A percentile compares a stretch with the other conserved stretches of the same genome.
phyloP scores from a whole-genome alignment of 2,113 vertebrate genomes.

The Enhydra lutris region DNA sequence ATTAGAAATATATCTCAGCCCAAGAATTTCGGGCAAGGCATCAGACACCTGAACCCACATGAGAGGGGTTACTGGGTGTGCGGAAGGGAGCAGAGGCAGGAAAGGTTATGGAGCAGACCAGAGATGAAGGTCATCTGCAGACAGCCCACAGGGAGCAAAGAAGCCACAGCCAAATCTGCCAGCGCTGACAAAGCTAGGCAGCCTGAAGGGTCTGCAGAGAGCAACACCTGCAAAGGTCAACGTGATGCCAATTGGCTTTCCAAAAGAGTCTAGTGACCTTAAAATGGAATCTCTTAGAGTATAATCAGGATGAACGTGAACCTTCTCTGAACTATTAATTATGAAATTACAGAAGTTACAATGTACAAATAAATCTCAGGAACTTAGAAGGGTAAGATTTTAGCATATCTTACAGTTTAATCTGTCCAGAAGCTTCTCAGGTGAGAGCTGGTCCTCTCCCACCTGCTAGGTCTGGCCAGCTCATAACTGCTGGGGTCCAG shows the following conservation, averaged over 20 bases:
- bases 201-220: background rate
- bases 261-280: background rate
- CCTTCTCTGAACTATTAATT: background rate
- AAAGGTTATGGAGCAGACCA: background rate
- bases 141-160: background rate
- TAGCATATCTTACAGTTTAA: background rate
- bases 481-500: background rate
- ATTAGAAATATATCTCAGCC: background rate
- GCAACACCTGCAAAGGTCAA: background rate
- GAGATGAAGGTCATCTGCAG: background rate
- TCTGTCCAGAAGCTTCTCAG: background rate
- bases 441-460: background rate
- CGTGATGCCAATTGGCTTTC: background rate
- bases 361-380: background rate
- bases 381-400: background rate
- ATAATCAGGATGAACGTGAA: background rate
- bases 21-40: background rate
- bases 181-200: background rate
- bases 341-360: background rate
- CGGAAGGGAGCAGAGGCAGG: background rate
- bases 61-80: background rate
- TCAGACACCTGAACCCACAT: background rate
- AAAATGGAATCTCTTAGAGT: background rate
- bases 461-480: no score
- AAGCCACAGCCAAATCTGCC: background rate